A percentile compares a stretch with the other conserved stretches of the same genome.
Evolutionary conservation across 2,888 invertebrate species (phyloP).

Genomic region (Acanthopleura granulata): DNA sequence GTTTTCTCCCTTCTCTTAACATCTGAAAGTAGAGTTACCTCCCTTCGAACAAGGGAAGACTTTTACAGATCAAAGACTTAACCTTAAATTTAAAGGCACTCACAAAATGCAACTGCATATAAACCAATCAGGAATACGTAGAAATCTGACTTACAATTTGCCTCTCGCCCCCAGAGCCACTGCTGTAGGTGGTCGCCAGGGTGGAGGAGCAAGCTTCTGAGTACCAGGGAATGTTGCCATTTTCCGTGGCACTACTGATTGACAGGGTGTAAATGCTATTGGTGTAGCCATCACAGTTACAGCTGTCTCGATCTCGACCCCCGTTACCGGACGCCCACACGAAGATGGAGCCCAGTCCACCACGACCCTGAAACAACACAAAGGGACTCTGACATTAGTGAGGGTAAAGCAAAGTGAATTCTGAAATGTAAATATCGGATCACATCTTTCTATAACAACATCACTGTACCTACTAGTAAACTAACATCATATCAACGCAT

Average conservation of each 20-base stretch:
- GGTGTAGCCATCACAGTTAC: conserved; percentile 99
- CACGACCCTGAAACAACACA: conserved; percentile 79
- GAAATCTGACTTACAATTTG: conserved; percentile 70
- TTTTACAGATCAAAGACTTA: too few relatives aligned
- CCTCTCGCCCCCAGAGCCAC: conserved; percentile 84
- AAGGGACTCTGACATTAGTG: not conserved
- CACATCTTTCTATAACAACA: too few relatives aligned
- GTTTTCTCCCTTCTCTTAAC: too few relatives aligned
- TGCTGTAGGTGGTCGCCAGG: conserved; percentile 97
- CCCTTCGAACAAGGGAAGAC: too few relatives aligned
- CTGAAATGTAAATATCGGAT: too few relatives aligned
- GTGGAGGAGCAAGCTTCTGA: conserved; percentile 99
- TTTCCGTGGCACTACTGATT: conserved; percentile 83
- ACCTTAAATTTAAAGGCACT: too few relatives aligned
- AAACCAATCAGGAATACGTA: too few relatives aligned
- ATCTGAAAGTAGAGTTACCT: too few relatives aligned
- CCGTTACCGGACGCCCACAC: conserved; percentile 99
- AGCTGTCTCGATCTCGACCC: conserved; percentile 88
- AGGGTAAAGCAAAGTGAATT: too few relatives aligned
- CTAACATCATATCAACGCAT: too few relatives aligned
- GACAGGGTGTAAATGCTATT: conserved; percentile 99
- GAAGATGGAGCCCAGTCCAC: conserved; percentile 96
- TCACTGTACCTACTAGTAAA: too few relatives aligned
- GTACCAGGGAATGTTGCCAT: conserved; percentile 84
- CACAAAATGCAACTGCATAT: too few relatives aligned